Conservation (phyloP, 2,888 invertebrate species). For the Odontocolon sp. region DNA sequence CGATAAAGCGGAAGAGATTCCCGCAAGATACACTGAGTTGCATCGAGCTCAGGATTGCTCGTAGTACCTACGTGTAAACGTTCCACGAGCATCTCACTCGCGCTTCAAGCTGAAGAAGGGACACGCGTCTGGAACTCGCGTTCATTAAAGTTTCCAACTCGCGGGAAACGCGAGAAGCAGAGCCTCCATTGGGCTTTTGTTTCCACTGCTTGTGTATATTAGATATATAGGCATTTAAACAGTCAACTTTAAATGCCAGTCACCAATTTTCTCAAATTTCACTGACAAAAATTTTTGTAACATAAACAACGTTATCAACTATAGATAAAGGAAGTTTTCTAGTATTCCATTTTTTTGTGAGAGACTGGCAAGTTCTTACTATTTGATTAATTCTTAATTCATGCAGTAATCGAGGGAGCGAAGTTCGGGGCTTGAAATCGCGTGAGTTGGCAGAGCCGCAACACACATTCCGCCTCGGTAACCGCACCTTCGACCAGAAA, state of each 20-base stretch:
- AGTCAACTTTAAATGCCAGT: too few species aligned
- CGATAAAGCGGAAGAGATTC: background rate
- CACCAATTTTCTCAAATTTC: too few species aligned
- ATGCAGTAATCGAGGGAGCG: slow-evolving; percentile 31
- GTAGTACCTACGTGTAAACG: slow-evolving; percentile 15
- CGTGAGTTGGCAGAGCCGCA: slow-evolving; percentile 47
- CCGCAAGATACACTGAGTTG: background rate
- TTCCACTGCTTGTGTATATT: background rate
- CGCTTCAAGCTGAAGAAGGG: slow-evolving; percentile 3
- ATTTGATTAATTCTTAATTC: slow-evolving; percentile 50
- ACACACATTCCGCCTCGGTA: slow-evolving; percentile 42
- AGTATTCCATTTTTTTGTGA: slow-evolving; percentile 6
- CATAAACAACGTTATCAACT: background rate
- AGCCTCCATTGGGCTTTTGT: background rate
- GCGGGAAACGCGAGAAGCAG: background rate
- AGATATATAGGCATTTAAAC: background rate
- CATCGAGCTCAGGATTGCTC: background rate
- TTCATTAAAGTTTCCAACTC: slow-evolving; percentile 45
- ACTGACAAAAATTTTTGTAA: background rate
- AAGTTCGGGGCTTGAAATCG: slow-evolving; percentile 34
- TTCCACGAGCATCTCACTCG: slow-evolving; percentile 25
- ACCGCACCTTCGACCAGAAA: slow-evolving; percentile 39
- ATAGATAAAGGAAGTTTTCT: background rate
- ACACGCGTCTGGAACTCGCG: slow-evolving; percentile 40
- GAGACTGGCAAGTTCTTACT: slow-evolving; percentile 20